phyloP scores from a whole-genome alignment of 2,797 vertebrate genomes.

The Diceros bicornis region DNA sequence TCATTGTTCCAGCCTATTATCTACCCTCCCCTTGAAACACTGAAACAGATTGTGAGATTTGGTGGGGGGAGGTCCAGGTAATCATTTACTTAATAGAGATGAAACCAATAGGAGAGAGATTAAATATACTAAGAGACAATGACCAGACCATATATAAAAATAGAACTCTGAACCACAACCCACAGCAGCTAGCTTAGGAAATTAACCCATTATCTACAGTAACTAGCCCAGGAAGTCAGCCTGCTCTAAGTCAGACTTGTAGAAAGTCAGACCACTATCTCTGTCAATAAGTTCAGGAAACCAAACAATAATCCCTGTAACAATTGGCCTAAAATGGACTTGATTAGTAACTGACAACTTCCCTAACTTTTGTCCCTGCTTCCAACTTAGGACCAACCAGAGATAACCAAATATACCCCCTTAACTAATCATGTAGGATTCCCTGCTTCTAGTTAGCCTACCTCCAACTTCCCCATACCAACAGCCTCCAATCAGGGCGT shows the following conservation, averaged over 20 bases:
- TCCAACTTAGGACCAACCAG: not conserved
- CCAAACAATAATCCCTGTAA: not conserved
- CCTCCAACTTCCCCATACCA: not conserved
- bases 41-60: not conserved
- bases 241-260: not conserved
- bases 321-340: not conserved
- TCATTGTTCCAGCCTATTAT: not conserved
- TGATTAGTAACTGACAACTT: not conserved
- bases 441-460: not conserved
- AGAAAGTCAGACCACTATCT: not conserved
- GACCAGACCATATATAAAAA: not conserved
- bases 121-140: not conserved
- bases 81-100: constrained; percentile 9
- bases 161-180: not conserved
- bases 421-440: not conserved
- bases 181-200: not conserved
- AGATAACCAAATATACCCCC: not conserved
- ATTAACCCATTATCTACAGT: not conserved
- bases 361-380: not conserved
- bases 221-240: not conserved
- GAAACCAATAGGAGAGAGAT: not conserved
- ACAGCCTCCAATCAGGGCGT: not conserved
- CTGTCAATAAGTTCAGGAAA: not conserved
- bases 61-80: not conserved
- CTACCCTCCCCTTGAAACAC: not conserved